A percentile compares a stretch with the other conserved stretches of the same genome.
Conservation (phyloP, 2,888 invertebrate species). For the Cepaea hortensis region DNA sequence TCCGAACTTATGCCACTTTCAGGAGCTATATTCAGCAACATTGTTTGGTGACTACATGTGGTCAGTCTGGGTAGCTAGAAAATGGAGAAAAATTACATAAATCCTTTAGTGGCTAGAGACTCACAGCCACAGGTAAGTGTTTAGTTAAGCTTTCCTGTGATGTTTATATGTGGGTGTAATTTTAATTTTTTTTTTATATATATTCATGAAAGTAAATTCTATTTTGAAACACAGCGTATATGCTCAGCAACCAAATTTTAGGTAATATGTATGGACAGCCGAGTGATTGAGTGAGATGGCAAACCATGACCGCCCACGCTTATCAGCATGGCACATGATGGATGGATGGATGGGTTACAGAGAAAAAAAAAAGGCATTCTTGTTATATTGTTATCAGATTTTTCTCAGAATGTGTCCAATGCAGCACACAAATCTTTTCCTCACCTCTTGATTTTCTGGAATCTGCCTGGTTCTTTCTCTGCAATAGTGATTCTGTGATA, state of each 20-base stretch:
- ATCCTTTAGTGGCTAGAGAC: neutral
- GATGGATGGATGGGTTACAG: neutral
- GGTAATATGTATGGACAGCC: neutral
- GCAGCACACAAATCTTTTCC: too few relatives aligned
- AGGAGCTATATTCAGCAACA: neutral
- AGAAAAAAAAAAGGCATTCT: neutral
- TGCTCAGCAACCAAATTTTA: neutral
- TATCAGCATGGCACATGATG: too few relatives aligned
- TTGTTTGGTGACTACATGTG: neutral
- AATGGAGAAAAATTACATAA: neutral
- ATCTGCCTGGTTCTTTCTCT: too few relatives aligned
- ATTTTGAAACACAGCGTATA: neutral
- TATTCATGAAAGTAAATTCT: neutral
- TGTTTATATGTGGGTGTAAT: neutral
- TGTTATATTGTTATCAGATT: too few relatives aligned
- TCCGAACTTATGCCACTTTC: too few relatives aligned
- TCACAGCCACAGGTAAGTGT: conserved; percentile 29
- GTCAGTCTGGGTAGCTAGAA: neutral
- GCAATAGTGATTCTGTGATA: too few relatives aligned
- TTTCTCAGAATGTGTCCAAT: too few relatives aligned
- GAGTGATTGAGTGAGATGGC: neutral
- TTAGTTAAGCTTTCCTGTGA: neutral
- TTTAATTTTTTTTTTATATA: too few relatives aligned
- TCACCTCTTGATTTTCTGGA: too few relatives aligned
- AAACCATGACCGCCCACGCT: too few relatives aligned